Percentiles rank a stretch among this genome's conserved stretches.
Evolutionary conservation across 2,113 vertebrate genomes (phyloP).

Genomic region (Jaculus jaculus): DNA sequence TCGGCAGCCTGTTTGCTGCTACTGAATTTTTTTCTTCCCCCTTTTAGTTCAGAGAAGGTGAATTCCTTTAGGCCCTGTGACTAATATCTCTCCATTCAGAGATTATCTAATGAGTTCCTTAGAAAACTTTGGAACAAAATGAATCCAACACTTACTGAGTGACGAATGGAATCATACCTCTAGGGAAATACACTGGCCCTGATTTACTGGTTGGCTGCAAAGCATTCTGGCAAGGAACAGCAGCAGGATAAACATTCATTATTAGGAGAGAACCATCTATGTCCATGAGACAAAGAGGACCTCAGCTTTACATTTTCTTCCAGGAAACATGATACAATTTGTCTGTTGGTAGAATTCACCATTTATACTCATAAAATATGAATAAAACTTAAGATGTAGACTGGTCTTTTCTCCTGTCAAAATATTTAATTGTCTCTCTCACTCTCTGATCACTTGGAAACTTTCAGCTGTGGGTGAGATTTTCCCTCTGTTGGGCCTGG

Average conservation of each 20-base stretch:
- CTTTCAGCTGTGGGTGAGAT: too few relatives aligned
- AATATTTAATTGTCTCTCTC: not conserved
- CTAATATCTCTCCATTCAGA: conserved; percentile 53
- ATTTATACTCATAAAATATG: not conserved
- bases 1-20: conserved; percentile 22
- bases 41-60: conserved; percentile 28
- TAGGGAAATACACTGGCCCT: conserved; percentile 38
- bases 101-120: conserved; percentile 70
- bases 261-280: not conserved
- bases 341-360: not conserved
- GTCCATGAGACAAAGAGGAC: not conserved
- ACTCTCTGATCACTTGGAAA: too few relatives aligned
- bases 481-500: too few relatives aligned
- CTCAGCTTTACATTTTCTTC: conserved; percentile 4
- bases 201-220: conserved; percentile 59
- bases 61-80: conserved; percentile 64
- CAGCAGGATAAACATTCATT: conserved; percentile 53
- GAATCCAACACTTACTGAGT: conserved; percentile 57
- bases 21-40: not conserved
- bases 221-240: conserved; percentile 38
- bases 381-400: not conserved
- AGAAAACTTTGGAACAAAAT: conserved; percentile 70
- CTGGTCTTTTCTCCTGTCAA: not conserved
- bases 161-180: conserved; percentile 57
- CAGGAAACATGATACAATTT: not conserved